Evolutionary conservation across 23 tunicate species (phyloP).

Genomic region (Trididemnum nubilum): DNA sequence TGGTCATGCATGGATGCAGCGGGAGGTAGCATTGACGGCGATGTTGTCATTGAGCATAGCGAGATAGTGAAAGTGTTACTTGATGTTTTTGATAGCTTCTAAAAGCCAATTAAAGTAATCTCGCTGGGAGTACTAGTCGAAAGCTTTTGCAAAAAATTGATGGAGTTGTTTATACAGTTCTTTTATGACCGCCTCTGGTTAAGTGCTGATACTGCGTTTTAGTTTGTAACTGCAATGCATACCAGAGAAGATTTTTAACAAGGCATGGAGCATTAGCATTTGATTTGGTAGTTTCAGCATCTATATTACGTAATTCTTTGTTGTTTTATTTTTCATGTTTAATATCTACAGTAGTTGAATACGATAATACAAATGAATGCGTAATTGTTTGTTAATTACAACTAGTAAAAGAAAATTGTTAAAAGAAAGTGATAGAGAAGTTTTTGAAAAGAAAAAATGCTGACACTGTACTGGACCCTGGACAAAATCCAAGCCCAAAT

Average conservation of each 20-base stretch:
- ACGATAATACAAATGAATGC: conserved; percentile 21
- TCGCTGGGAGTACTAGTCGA: conserved; percentile 35
- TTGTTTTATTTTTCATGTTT: conserved; percentile 33
- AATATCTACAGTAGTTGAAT: conserved; percentile 26
- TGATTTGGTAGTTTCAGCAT: conserved; percentile 35
- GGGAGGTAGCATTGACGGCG: conserved; percentile 32
- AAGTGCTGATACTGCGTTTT: conserved; percentile 33
- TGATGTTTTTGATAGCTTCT: conserved; percentile 28
- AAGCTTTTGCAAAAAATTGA: conserved; percentile 25
- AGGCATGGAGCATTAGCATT: conserved; percentile 37
- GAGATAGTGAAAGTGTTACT: conserved; percentile 37
- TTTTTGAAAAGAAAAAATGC: conserved; percentile 39
- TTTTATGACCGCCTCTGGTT: conserved; percentile 37
- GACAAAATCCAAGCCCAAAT: conserved; percentile 35
- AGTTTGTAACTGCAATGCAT: conserved; percentile 33
- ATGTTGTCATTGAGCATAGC: conserved; percentile 31
- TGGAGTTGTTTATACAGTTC: conserved; percentile 34
- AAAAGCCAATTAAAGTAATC: conserved; percentile 36
- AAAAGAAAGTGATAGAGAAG: conserved; percentile 41
- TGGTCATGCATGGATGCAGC: conserved; percentile 36
- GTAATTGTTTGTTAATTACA: conserved; percentile 32
- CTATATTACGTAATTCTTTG: conserved; percentile 31
- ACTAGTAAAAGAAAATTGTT: conserved; percentile 21
- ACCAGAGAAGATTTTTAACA: conserved; percentile 33
- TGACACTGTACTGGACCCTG: conserved; percentile 32